Evolutionary conservation across 2,888 invertebrate species (phyloP).

Genomic region (Mesodorylaimus sp.): DNA sequence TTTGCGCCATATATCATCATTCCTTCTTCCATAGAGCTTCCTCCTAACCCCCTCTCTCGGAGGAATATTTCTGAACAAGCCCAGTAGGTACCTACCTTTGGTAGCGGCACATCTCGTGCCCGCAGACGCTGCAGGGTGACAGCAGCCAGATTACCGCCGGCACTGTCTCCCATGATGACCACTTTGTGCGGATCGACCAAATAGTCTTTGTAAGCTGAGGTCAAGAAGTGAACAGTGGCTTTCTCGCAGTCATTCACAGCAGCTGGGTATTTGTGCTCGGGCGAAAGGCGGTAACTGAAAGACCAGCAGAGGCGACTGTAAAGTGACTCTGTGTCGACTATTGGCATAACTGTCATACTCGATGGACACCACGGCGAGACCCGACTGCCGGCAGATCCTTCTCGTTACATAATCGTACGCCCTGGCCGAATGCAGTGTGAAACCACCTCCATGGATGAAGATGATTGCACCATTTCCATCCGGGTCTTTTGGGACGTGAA

Average conservation of each 20-base stretch:
- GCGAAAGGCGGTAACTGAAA: conserved; percentile 31
- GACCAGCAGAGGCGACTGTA: too few relatives aligned
- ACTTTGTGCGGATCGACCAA: conserved; percentile 18
- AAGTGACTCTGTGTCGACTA: too few relatives aligned
- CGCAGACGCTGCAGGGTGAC: conserved; percentile 16
- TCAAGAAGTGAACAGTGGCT: conserved; percentile 26
- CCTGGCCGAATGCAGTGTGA: conserved; percentile 16
- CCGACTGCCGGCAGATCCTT: background rate
- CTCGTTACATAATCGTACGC: background rate
- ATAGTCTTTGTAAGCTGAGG: conserved; percentile 12
- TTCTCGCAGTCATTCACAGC: conserved; percentile 29
- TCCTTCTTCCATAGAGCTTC: too few relatives aligned
- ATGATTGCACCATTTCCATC: conserved; percentile 18
- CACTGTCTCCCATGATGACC: conserved; percentile 23
- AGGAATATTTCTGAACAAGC: too few relatives aligned
- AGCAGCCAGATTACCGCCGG: conserved; percentile 22
- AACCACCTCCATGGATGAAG: conserved; percentile 24
- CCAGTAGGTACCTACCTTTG: too few relatives aligned
- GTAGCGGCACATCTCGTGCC: conserved; percentile 12
- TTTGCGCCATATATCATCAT: too few relatives aligned
- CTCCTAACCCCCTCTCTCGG: too few relatives aligned
- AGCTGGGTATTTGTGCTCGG: conserved; percentile 31
- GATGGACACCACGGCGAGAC: background rate
- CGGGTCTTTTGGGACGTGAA: conserved; percentile 17
- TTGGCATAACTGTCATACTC: too few relatives aligned